These are phyloP conservation scores for Rotaria macrura DNA, from an alignment of 2,888 invertebrate species.

Conservation along the genomic window DNA sequence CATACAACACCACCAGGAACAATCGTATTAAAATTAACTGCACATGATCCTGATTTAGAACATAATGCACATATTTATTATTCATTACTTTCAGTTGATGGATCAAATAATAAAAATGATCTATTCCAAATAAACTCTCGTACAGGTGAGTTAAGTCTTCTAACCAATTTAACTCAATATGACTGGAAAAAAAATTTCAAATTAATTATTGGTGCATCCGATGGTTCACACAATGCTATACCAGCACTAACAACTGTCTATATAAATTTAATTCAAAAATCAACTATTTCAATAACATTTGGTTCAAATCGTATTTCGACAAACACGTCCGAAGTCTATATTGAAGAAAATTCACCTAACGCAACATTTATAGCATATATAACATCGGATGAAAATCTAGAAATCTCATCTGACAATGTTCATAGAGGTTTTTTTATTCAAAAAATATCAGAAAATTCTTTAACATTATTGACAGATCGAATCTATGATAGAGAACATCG, in stretches of 20 bases:
- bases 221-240: background rate
- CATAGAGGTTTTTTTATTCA: background rate
- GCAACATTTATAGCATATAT: conserved; percentile 19
- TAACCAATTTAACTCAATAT: background rate
- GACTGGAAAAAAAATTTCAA: background rate
- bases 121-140: background rate
- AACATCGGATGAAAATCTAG: background rate
- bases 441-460: background rate
- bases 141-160: background rate
- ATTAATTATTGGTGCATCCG: background rate
- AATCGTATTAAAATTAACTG: background rate
- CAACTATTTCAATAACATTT: conserved; percentile 4
- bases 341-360: conserved; percentile 7
- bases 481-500: background rate
- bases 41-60: background rate
- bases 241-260: background rate
- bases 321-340: background rate
- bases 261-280: background rate
- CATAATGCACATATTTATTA: conserved; percentile 2
- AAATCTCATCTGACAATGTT: background rate
- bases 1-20: background rate
- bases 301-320: background rate
- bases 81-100: background rate
- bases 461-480: background rate
- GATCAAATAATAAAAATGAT: background rate